phyloP scores from a whole-genome alignment of 2,113 vertebrate species.

The Chloropsis hardwickii region DNA sequence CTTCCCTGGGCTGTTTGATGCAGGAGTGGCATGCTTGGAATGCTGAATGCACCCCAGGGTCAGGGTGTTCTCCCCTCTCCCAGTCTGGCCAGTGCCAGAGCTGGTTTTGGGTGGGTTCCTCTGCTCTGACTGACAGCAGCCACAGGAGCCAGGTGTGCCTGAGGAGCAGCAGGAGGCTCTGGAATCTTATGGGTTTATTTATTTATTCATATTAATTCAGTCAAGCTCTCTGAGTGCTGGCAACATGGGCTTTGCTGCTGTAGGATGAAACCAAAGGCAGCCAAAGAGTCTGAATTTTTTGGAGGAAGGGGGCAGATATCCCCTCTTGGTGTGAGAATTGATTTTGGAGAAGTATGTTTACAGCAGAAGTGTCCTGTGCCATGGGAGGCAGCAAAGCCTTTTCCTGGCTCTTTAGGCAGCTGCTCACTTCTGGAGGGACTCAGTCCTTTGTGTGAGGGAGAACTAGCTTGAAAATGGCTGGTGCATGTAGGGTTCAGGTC shows the following conservation, averaged over 20 bases:
- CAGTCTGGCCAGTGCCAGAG: background rate
- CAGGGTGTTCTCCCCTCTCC: fast-evolving
- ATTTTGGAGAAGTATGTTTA: background rate
- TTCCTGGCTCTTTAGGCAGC: background rate
- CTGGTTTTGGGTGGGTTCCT: background rate
- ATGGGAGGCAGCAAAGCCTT: background rate
- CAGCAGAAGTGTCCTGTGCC: background rate
- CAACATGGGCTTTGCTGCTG: background rate
- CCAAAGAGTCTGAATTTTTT: background rate
- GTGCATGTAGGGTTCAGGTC: background rate
- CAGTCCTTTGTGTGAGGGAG: background rate
- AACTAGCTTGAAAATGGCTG: background rate
- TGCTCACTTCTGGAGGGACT: background rate
- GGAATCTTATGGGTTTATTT: background rate
- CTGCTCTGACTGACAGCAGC: background rate
- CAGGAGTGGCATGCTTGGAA: fast-evolving
- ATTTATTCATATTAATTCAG: background rate
- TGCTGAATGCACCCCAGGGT: background rate
- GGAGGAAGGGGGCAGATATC: background rate
- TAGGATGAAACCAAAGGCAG: background rate
- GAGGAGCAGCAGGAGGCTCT: background rate
- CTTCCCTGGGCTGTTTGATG: background rate
- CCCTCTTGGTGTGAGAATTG: background rate
- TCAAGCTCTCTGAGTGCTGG: background rate
- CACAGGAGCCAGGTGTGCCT: background rate